These are phyloP conservation scores for Chionis minor DNA, from an alignment of 2,113 vertebrate species.

Conservation along the genomic window DNA sequence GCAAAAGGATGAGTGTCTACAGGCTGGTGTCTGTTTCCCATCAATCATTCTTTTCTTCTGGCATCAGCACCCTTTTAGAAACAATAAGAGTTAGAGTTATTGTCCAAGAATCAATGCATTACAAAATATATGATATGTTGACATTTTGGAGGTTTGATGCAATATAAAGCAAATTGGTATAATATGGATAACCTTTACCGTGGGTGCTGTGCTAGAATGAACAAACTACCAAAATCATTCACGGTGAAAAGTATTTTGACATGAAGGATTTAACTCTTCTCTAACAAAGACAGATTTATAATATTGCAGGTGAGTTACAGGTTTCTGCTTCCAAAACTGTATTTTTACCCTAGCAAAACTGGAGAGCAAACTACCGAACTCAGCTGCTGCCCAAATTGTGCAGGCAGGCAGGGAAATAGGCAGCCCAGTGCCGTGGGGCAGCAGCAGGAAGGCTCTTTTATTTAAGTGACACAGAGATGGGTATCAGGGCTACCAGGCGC, in stretches of 20 bases:
- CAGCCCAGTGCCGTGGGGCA: background rate
- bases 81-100: constrained; percentile 82
- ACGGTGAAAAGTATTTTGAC: constrained; percentile 49
- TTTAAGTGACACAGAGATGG: constrained; percentile 18
- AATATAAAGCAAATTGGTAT: constrained; percentile 65
- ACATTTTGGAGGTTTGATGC: constrained; percentile 73
- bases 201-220: constrained; percentile 30
- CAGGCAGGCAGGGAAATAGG: background rate
- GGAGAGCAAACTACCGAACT: background rate
- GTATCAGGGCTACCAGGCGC: background rate
- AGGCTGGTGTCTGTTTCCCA: constrained; percentile 77
- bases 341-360: constrained; percentile 43
- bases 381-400: background rate
- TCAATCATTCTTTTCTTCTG: constrained; percentile 85
- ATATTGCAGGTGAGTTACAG: constrained; percentile 20
- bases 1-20: constrained; percentile 76
- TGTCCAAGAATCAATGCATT: constrained; percentile 68
- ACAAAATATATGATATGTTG: constrained; percentile 67
- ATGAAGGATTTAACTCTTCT: constrained; percentile 57
- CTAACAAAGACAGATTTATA: constrained; percentile 54
- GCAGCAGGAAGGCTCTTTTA: constrained; percentile 23
- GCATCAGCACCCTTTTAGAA: constrained; percentile 80
- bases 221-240: constrained; percentile 49
- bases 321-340: constrained; percentile 35
- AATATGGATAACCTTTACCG: constrained; percentile 67